A percentile compares a stretch with the other conserved stretches of the same genome.
Evolutionary conservation across 2,113 vertebrate species (phyloP).

Genomic region (Genyomyrus donnyi): DNA sequence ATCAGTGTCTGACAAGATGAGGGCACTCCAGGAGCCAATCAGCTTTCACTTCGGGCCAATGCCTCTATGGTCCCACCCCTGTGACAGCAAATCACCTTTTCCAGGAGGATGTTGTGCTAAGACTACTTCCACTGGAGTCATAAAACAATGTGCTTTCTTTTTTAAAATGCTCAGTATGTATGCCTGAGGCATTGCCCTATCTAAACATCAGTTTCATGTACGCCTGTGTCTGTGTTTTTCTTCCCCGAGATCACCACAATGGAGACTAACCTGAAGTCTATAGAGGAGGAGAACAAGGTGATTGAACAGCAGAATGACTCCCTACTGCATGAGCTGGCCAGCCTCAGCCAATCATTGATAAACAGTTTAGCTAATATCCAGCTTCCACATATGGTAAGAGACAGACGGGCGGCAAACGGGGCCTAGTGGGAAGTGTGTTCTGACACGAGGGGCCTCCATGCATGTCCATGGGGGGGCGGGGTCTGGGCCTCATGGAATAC

Average conservation of each 20-base stretch:
- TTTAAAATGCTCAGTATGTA: not conserved
- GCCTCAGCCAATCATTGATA: conserved; percentile 95
- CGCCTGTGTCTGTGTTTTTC: not conserved
- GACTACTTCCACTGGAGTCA: not conserved
- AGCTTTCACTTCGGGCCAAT: not conserved
- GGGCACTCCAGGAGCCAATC: not conserved
- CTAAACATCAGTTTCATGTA: not conserved
- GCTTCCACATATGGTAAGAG: conserved; percentile 95
- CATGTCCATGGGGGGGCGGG: not conserved
- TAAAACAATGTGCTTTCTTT: not conserved
- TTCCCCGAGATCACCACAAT: conserved; percentile 85
- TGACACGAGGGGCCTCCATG: conserved; percentile 7
- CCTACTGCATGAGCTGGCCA: conserved; percentile 91
- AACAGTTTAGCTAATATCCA: conserved; percentile 97
- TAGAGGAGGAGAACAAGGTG: conserved; percentile 96
- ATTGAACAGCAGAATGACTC: conserved; percentile 98
- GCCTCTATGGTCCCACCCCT: not conserved
- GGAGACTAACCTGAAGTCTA: conserved; percentile 96
- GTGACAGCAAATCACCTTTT: not conserved
- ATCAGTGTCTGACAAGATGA: not conserved
- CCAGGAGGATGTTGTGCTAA: not conserved
- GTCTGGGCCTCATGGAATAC: conserved; percentile 4
- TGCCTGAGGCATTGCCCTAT: not conserved
- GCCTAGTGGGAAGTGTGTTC: not conserved
- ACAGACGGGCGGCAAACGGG: conserved; percentile 19